phyloP scores from a whole-genome alignment of 2,888 invertebrate species.

The Xylophagus ater region DNA sequence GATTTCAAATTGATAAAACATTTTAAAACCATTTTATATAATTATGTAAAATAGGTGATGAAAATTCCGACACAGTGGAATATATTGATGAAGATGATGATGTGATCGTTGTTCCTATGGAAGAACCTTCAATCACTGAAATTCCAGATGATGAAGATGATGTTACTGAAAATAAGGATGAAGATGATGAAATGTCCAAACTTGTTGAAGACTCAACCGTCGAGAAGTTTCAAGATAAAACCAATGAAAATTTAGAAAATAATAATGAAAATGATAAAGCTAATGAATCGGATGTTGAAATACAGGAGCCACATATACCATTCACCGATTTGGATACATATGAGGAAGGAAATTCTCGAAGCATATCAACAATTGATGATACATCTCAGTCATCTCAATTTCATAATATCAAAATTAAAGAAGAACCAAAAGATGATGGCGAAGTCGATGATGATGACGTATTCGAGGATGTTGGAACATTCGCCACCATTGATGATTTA shows the following conservation, averaged over 20 bases:
- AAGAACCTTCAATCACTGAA: conserved; percentile 52
- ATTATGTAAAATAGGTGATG: conserved; percentile 14
- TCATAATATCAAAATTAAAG: conserved; percentile 50
- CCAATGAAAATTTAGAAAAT: conserved; percentile 5
- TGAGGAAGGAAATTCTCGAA: conserved; percentile 27
- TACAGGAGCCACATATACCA: conserved; percentile 39
- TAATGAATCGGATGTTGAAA: conserved; percentile 37
- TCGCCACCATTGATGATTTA: conserved; percentile 29
- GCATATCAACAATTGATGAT: conserved; percentile 20
- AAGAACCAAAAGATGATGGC: conserved; percentile 59
- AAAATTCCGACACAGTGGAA: conserved; percentile 14
- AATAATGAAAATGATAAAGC: conserved; percentile 4
- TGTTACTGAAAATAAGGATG: conserved; percentile 34
- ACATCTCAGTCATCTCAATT: conserved; percentile 27
- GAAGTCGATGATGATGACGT: conserved; percentile 34
- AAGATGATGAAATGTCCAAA: conserved; percentile 4
- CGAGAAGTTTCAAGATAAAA: too few species aligned
- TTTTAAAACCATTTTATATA: conserved; percentile 9
- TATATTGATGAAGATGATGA: conserved; percentile 58
- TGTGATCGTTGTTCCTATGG: conserved; percentile 55
- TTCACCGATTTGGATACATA: conserved; percentile 38
- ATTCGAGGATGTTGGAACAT: conserved; percentile 39
- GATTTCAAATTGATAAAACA: conserved; percentile 13
- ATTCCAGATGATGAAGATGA: conserved; percentile 49
- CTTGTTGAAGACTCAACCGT: conserved; percentile 4